Evolutionary conservation across 2,797 vertebrate genomes (phyloP).

Genomic region (Balearica regulorum): DNA sequence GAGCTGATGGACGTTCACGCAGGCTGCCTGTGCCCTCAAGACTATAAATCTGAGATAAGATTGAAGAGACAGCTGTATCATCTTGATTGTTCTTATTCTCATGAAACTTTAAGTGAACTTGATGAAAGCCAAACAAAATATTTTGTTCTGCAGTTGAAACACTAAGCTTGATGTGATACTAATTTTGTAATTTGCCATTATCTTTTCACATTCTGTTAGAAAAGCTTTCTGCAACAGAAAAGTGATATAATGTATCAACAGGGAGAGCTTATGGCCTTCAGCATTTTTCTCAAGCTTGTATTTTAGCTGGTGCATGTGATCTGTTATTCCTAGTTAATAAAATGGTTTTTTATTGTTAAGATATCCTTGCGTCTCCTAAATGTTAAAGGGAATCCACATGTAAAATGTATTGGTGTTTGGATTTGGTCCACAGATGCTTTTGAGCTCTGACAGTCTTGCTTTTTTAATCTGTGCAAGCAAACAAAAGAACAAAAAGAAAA

Average conservation of each 20-base stretch:
- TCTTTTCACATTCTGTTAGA: neutral
- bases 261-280: neutral
- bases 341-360: neutral
- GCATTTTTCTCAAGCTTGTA: neutral
- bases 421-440: conserved; percentile 6
- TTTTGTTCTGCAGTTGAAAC: neutral
- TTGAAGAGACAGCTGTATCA: neutral
- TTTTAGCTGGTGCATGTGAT: neutral
- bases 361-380: neutral
- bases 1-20: neutral
- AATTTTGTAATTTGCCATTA: neutral
- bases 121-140: neutral
- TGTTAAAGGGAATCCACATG: neutral
- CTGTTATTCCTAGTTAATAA: neutral
- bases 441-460: neutral
- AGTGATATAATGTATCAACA: neutral
- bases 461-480: neutral
- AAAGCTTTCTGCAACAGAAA: neutral
- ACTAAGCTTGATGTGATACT: neutral
- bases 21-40: neutral
- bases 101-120: neutral
- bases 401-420: neutral
- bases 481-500: neutral
- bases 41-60: neutral
- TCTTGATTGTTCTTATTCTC: neutral